Percentiles rank a stretch among this genome's conserved stretches.
phyloP scores from a whole-genome alignment of 1,140 invertebrate species.

The Heliconius congener region DNA sequence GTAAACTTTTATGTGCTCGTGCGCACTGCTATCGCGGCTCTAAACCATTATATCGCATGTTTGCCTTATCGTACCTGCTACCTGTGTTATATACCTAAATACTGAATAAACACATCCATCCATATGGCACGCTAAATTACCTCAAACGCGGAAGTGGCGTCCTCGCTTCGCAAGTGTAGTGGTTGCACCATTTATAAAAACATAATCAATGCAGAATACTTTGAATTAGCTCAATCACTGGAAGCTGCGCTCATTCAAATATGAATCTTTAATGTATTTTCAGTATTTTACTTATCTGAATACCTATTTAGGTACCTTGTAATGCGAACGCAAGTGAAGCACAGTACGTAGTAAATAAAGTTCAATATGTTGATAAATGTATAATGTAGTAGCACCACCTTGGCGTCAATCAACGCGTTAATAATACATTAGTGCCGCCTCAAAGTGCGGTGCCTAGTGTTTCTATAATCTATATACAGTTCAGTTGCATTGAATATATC shows the following conservation, averaged over 20 bases:
- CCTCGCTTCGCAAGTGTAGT: constrained; percentile 47
- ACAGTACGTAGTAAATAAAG: constrained; percentile 27
- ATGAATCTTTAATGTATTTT: constrained; percentile 22
- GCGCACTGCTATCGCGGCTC: constrained; percentile 61
- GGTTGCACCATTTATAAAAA: constrained; percentile 29
- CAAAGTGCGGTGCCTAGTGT: constrained; percentile 26
- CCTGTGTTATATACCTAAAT: constrained; percentile 63
- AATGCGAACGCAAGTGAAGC: constrained; percentile 20
- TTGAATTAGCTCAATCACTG: not conserved
- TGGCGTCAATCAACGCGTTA: constrained; percentile 42
- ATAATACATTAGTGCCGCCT: constrained; percentile 39
- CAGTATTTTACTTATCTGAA: not conserved
- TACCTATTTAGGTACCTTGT: constrained; percentile 1
- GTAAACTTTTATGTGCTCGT: constrained; percentile 58
- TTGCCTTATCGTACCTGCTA: constrained; percentile 44
- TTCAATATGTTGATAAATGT: constrained; percentile 37
- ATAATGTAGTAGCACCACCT: constrained; percentile 23
- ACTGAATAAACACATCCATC: constrained; percentile 49
- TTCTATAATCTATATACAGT: constrained; percentile 9
- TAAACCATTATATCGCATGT: constrained; percentile 68
- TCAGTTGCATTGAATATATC: constrained; percentile 3
- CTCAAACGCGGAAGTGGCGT: constrained; percentile 65
- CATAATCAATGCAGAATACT: not conserved
- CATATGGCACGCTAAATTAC: constrained; percentile 58
- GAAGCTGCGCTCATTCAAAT: constrained; percentile 10